Conservation (phyloP, 2,888 invertebrate species). For the Lacanobia oleracea region DNA sequence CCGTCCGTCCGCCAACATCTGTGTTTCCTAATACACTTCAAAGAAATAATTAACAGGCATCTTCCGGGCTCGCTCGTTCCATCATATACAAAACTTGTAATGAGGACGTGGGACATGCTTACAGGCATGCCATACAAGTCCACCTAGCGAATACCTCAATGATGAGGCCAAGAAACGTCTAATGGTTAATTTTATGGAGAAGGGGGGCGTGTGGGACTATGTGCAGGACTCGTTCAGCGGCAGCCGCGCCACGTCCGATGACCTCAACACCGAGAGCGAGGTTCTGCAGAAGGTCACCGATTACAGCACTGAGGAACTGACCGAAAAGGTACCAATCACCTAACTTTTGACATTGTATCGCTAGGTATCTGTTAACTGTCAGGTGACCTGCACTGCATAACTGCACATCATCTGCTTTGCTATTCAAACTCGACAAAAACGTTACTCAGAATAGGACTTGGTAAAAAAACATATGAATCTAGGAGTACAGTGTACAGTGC, state of each 20-base stretch:
- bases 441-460: too few species aligned
- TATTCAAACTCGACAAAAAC: not conserved
- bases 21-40: not conserved
- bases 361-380: too few species aligned
- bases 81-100: not conserved
- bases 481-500: too few species aligned
- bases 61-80: not conserved
- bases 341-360: not conserved
- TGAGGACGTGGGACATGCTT: too few species aligned
- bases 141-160: not conserved
- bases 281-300: constrained; percentile 84
- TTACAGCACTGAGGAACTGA: constrained; percentile 77
- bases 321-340: constrained; percentile 73
- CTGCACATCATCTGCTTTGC: not conserved
- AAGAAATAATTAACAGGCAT: not conserved
- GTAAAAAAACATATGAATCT: too few species aligned
- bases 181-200: constrained; percentile 18
- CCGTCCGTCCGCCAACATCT: not conserved
- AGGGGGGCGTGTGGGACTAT: constrained; percentile 52
- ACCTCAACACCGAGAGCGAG: constrained; percentile 80
- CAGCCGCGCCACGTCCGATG: constrained; percentile 48
- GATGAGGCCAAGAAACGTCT: not conserved
- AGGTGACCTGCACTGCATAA: not conserved
- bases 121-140: not conserved
- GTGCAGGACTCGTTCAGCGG: constrained; percentile 62